These are phyloP conservation scores for Psilopogon haemacephalus DNA, from an alignment of 2,113 vertebrate genomes.

Conservation along the genomic window DNA sequence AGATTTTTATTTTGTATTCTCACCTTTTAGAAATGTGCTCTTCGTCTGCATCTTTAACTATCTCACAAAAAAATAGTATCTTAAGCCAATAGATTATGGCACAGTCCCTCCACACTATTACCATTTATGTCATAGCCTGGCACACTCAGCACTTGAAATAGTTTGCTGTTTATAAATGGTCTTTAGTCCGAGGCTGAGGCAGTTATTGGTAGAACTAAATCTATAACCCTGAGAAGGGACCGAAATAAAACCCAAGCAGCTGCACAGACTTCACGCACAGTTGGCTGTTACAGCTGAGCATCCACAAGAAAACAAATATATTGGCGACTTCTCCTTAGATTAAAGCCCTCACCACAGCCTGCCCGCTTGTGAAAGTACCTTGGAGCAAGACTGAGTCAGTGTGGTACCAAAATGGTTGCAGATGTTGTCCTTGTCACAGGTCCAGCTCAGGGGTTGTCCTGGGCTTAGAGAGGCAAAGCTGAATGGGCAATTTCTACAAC, in stretches of 20 bases:
- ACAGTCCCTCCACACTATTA: background rate
- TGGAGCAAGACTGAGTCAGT: background rate
- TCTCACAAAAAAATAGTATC: background rate
- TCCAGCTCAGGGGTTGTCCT: background rate
- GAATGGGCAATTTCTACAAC: background rate
- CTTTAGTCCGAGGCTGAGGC: background rate
- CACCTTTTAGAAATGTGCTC: background rate
- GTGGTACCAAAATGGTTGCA: background rate
- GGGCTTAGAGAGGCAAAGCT: background rate
- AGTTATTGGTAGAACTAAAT: slow-evolving; percentile 5
- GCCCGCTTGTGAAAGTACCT: background rate
- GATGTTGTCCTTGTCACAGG: slow-evolving; percentile 8
- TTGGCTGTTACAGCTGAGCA: background rate
- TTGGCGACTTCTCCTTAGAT: background rate
- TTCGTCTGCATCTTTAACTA: background rate
- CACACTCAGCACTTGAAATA: background rate
- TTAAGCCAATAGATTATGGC: background rate
- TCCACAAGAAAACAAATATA: slow-evolving; percentile 6
- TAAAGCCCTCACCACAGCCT: background rate
- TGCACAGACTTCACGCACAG: background rate
- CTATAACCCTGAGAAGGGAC: background rate
- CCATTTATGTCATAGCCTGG: background rate
- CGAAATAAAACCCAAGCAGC: background rate
- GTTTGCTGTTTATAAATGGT: background rate
- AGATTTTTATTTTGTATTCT: background rate